Evolutionary conservation across 2,797 vertebrate species (phyloP), one percentile per base, ranked within the genome.

Genomic region (Pogoniulus pusillus): DNA sequence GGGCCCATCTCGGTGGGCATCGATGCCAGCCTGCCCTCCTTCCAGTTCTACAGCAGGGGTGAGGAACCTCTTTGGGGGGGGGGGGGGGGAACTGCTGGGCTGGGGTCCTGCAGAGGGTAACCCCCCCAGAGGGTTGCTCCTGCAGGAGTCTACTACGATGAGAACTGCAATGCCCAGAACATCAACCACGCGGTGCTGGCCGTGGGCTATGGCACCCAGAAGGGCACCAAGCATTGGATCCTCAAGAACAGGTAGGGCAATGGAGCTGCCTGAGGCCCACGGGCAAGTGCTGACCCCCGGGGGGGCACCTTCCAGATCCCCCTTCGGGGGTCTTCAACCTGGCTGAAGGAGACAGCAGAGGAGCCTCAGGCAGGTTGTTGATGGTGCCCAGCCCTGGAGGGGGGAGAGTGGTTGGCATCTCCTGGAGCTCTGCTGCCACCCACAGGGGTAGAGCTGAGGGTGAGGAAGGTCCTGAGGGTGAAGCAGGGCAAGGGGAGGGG

Each of bases 31-130:
- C 97, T 98, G 92, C 80, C 96, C 63, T 98, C 96, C 89, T 99
- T 99, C 98, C 98, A 98, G 96, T 99, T 99, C 95, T 99, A 99
- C 97, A 98, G 97, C 93, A 97, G 92, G 79, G 99, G 99, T 99
- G 94, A 45, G 43, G 14, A 11, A 39, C 11, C 37, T 39, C 45
- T 22, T 6, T 0, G n/a, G n/a, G 0, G 82, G 82, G 76, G 4
- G 3, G 22, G 64, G 1, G 64, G 32, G 88, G 55, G 55, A 39
- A 5, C 4, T 0, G 27, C 16, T 0, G 1, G 12, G 68, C 11
- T 39, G 6, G 75, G 57, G 8, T 23, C 16, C 15, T 18, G 47
- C 3, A 0, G 4, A 12, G 17, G 1, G 2, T 65, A 18, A 59
- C 34, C 13, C 24, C 23, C 49, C 24, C n/a, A n/a, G 19, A 9